phyloP scores from a whole-genome alignment of 2,888 invertebrate species.

The Smittia sp. region DNA sequence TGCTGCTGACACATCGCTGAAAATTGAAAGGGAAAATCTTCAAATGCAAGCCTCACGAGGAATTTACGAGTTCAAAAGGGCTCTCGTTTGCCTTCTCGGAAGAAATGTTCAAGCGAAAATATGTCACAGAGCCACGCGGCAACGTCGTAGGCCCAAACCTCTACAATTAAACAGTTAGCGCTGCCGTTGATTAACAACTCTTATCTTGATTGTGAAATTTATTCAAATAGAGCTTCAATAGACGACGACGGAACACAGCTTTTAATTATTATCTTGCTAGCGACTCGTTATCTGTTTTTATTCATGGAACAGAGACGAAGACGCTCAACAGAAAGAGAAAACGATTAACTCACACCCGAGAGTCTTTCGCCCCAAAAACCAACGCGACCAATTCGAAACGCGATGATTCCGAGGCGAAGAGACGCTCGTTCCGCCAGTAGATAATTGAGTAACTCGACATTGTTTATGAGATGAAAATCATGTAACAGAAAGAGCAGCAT shows the following conservation, averaged over 20 bases:
- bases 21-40: background rate
- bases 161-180: background rate
- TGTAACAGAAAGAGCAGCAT: slow-evolving; percentile 23
- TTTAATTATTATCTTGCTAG: slow-evolving; percentile 9
- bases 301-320: background rate
- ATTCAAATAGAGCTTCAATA: background rate
- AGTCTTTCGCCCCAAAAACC: background rate
- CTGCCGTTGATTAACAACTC: background rate
- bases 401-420: background rate
- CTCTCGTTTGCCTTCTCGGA: too few relatives aligned
- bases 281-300: background rate
- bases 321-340: background rate
- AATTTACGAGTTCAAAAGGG: background rate
- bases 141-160: background rate
- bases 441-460: slow-evolving; percentile 17
- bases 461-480: slow-evolving; percentile 25
- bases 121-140: background rate
- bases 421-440: background rate
- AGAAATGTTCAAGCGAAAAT: background rate
- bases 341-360: background rate
- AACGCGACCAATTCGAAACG: background rate
- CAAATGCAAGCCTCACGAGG: background rate
- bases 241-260: background rate
- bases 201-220: slow-evolving; percentile 11
- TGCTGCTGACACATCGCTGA: background rate